Evolutionary conservation across 2,888 invertebrate species (phyloP).

Genomic region (Oxycera nigricornis): DNA sequence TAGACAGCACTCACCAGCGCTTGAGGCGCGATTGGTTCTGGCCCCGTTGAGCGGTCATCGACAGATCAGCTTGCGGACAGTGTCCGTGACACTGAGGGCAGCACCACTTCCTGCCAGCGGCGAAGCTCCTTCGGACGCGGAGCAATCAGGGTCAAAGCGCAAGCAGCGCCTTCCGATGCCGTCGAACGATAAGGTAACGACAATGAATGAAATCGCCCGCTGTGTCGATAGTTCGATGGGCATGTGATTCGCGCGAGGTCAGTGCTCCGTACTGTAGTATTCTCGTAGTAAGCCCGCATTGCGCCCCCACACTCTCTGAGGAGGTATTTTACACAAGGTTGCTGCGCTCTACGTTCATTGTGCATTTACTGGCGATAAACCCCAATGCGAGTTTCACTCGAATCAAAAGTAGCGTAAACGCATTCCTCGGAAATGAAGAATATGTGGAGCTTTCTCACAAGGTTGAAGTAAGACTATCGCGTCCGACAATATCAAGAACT

Average conservation of each 20-base stretch:
- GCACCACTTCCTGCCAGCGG: background rate
- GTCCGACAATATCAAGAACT: too few relatives aligned
- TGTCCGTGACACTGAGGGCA: background rate
- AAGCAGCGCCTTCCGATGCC: background rate
- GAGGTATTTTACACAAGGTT: too few relatives aligned
- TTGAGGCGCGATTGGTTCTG: background rate
- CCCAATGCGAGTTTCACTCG: too few relatives aligned
- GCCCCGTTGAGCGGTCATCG: background rate
- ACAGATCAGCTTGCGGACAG: too few relatives aligned
- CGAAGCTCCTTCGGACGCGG: background rate
- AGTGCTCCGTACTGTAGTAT: background rate
- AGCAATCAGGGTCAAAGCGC: background rate
- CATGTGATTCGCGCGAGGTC: conserved; percentile 23
- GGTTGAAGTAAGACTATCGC: too few relatives aligned
- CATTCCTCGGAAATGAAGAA: too few relatives aligned
- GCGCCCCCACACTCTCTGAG: too few relatives aligned
- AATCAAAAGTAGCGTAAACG: too few relatives aligned
- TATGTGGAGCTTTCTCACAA: too few relatives aligned
- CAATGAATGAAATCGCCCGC: background rate
- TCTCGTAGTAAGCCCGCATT: too few relatives aligned
- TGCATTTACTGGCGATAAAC: too few relatives aligned
- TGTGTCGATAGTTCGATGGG: background rate
- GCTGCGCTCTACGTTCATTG: too few relatives aligned
- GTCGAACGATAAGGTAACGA: conserved; percentile 6
- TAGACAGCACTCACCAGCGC: background rate